A percentile compares a stretch with the other conserved stretches of the same genome.
Evolutionary conservation across 2,113 vertebrate species (phyloP).

Genomic region (Marmota monax): DNA sequence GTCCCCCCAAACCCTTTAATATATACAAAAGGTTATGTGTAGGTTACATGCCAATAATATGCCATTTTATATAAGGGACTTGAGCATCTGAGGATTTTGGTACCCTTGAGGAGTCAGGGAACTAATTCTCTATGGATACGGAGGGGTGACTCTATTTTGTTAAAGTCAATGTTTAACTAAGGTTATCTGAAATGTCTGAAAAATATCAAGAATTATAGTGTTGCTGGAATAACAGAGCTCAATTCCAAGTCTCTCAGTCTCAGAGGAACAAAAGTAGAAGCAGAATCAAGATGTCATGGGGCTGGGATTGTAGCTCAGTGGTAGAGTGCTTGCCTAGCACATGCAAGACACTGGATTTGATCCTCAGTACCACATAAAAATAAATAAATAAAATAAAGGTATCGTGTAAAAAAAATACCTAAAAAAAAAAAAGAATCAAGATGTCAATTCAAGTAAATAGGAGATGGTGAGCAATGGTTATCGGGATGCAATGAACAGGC

Average conservation of each 20-base stretch:
- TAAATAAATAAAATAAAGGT: too few species aligned
- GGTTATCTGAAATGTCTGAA: background rate
- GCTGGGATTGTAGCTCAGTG: too few species aligned
- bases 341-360: too few species aligned
- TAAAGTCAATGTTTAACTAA: slow-evolving; percentile 3
- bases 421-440: background rate
- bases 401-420: too few species aligned
- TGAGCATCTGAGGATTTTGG: background rate
- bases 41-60: background rate
- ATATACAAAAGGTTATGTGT: background rate
- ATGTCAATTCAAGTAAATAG: background rate
- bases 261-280: background rate
- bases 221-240: background rate
- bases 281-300: background rate
- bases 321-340: too few species aligned
- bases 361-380: too few species aligned
- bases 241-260: background rate
- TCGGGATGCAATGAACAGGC: background rate
- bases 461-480: background rate
- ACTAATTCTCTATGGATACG: background rate
- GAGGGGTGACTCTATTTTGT: background rate
- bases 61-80: background rate
- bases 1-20: background rate
- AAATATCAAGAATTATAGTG: background rate
- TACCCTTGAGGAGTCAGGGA: background rate